Base-by-base conservation (phyloP, 2,113 vertebrate species). In the Gallinago jamesoni region DNA sequence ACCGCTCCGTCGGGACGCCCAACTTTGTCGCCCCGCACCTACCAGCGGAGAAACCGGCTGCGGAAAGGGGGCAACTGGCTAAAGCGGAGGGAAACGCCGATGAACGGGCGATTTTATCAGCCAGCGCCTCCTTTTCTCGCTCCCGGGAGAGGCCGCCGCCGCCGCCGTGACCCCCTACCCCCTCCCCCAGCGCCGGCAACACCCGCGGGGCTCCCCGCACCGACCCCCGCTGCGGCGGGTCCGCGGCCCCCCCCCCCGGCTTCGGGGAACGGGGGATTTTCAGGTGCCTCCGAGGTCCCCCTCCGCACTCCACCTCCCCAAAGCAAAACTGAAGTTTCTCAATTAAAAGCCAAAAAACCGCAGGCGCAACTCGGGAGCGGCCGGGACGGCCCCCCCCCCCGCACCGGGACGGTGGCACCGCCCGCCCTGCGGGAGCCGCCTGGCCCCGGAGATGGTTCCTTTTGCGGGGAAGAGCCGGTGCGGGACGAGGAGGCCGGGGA, bases 11-110 rank as follows among this genome's bases (percentile, higher is more conserved):
- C 5, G 43, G 14, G 50, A 25, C 48, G 27, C 17, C 3, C 66
- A 1, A 1, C 35, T 39, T 47, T 12, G 30, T 4, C 28, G 14
- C 9, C 1, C 62, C 7, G 25, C 55, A 11, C 64, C 60, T 9
- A 22, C 45, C 63, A 0, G 41, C 0, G 5, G 17, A n/a, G 41
- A 33, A 27, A 12, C 7, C 12, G 16, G 33, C 55, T 17, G 24
- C 2, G 48, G 64, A 2, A 28, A 39, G 16, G 9, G 9, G 24
- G 43, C 30, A 13, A 12, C 4, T 1, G 19, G 9, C 7, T 7
- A 27, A 16, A 52, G 22, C 59, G 1, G 27, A 1, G 23, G 10
- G 33, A 6, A 35, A 5, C 24, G 2, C 33, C 1, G 12, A 9
- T 2, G 33, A 22, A 22, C 25, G 21, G 18, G 39, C 10, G 10